Evolutionary conservation across 2,113 vertebrate species (phyloP), one percentile per base, ranked within the genome.

Genomic region (Poecilia latipinna): DNA sequence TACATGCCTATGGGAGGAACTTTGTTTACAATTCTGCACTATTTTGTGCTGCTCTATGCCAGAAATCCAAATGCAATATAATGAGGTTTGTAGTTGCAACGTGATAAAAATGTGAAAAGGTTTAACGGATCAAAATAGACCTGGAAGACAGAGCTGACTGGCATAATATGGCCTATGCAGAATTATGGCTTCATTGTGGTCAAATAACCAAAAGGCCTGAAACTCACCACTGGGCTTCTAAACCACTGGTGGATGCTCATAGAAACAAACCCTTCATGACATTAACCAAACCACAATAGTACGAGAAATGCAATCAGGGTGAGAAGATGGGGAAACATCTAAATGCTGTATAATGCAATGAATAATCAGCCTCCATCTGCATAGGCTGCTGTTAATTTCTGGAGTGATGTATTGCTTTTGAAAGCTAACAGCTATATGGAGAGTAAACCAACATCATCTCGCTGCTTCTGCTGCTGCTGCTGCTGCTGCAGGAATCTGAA

Each of bases 361-460:
- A 11, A 57, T 57, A 33, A 57, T 12, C 44, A 15, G n/a, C 60
- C 60, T 72, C 70, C 35, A 31, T 51, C 12, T 73, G 44, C 70
- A 67, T 28, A 65, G 35, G 29, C 51, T 73, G 44, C 68, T 73
- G 61, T 57, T 68, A 67, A 72, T 68, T 31, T 74, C 48, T 28
- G 2, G 28, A 75, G 68, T 54, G 65, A 73, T 74, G 1, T 51
- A 17, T 67, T 82, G 62, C 68, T 70, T 39, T 80, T 39, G 24
- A 69, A 28, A 13, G 84, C 84, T 57, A 81, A 70, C 11, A 48
- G 15, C 44, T 62, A 70, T 76, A 63, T 84, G 66, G 64, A 62
- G 51, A 60, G 48, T 35, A 81, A 82, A 83, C 70, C 66, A n/a
- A 31, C 31, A 19, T 60, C 57, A 63, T 83, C 51, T 3, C 22